Conservation (phyloP, 1,140 invertebrate species). For the Paracyclopina nana region DNA sequence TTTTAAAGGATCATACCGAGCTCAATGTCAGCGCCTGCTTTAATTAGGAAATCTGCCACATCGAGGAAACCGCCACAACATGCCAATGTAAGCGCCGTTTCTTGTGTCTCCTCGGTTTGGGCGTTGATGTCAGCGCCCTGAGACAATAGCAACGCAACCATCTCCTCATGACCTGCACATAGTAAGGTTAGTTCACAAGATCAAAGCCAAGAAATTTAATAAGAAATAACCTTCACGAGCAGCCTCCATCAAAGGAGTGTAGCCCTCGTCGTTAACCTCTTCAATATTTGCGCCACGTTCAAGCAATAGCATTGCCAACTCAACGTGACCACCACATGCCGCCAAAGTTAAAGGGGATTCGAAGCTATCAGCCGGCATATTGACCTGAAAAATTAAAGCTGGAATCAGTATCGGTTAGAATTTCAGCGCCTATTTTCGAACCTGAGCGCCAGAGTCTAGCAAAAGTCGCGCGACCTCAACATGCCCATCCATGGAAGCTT, state of each 20-base stretch:
- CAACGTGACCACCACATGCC: slow-evolving; percentile 93
- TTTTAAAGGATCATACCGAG: no score
- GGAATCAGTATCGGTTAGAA: not conserved
- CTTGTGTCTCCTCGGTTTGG: slow-evolving; percentile 93
- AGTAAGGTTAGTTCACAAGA: no score
- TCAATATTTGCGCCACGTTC: slow-evolving; percentile 95
- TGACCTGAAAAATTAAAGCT: slow-evolving; percentile 38
- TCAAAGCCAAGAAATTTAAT: no score
- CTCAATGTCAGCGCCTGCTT: slow-evolving; percentile 84
- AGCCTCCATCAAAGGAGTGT: slow-evolving; percentile 67
- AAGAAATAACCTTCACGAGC: slow-evolving; percentile 73
- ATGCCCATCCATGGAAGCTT: slow-evolving; percentile 98
- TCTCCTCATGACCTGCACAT: slow-evolving; percentile 95
- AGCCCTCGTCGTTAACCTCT: slow-evolving; percentile 98
- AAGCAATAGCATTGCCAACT: slow-evolving; percentile 78
- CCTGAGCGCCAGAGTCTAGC: slow-evolving; percentile 88
- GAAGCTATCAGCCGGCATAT: slow-evolving; percentile 98
- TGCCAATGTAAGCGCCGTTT: slow-evolving; percentile 86
- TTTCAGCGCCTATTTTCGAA: slow-evolving; percentile 22
- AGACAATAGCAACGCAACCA: slow-evolving; percentile 78
- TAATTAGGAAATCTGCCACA: slow-evolving; percentile 89
- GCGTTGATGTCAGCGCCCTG: slow-evolving; percentile 93
- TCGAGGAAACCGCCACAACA: slow-evolving; percentile 93
- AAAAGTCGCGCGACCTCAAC: slow-evolving; percentile 81
- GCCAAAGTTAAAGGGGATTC: slow-evolving; percentile 93